Base-by-base conservation (phyloP, 2,888 invertebrate genomes). In the Drosophila fulvimacula region DNA sequence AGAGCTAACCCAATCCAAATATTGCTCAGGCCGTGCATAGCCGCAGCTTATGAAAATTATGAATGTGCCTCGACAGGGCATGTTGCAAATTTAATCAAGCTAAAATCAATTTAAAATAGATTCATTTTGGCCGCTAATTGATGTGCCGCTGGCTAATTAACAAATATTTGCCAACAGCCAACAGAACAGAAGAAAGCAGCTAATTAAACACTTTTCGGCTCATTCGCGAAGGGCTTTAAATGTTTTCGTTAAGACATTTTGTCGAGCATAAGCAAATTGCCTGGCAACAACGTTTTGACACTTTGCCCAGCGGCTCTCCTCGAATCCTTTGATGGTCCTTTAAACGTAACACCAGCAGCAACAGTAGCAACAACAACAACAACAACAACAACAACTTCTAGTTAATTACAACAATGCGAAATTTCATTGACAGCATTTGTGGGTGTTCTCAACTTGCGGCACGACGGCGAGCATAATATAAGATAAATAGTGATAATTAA, bases 81-180 rank as follows among this genome's bases (percentile, higher is more conserved):
- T 42, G 27, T 36, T 62, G n/a, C 69, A 73, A 80, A 86, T 85
- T 88, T 86, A 85, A 88, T 85, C 88, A 88, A 78, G 79, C 88
- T 71, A 79, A 88, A 85, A 85, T 85, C 88, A 88, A 85, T 85
- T 85, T 88, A 79, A 86, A 85, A 85, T 85, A 76, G 86, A 85
- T 85, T 88, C 86, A 74, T 75, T 81, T 69, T 66, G 61, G 59
- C 19, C 85, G 80, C 86, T 85, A 85, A 85, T 85, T 85, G 83
- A 86, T 81, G 78, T 68, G 73, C 77, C 63, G 73, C 52, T 46
- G 73, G 76, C 64, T 73, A 74, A 81, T 79, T 69, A 88, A 76
- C 88, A 86, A 85, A 88, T 85, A 88, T 88, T 85, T 88, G 73
- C 76, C 64, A 88, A 81, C 71, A 67, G 76, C 51, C 30, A 73